Evolutionary conservation across 2,888 invertebrate genomes (phyloP), one percentile per base, ranked within the genome.

Genomic region (Melanostoma mellinum): DNA sequence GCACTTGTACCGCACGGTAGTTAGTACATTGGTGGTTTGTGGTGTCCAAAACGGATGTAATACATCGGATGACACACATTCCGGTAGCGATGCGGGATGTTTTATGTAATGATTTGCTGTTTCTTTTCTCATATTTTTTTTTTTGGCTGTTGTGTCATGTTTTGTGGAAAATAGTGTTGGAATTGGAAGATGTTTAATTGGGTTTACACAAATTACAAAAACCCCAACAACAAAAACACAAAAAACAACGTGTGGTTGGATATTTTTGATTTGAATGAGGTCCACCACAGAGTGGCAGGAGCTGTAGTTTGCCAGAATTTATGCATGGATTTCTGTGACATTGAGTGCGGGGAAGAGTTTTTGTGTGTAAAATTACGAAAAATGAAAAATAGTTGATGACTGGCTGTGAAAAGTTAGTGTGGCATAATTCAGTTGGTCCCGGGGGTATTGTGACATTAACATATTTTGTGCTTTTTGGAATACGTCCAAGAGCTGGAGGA

Each of bases 11-110:
- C 42, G 36, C 36, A 61, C 10, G 32, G 42, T 67, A 46, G 58
- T 56, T 58, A 42, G 69, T 55, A 36, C 38, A 69, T 69, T 36
- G 58, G 52, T 56, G 69, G 48, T 69, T 69, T 69, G 58, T 58
- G 58, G 79, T 74, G 35, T 58, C 65, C 76, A 36, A 72, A 50
- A 38, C 65, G 71, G 61, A 67, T 81, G 81, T 81, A 75, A 55
- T 68, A 56, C 77, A 58, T 42, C 56, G 67, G 56, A 78, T 84
- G 74, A 84, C 84, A 78, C 60, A 67, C 33, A 67, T 78, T 82
- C 61, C 48, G 20, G 40, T 38, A 33, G 48, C 10, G 5, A 36
- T 36, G 6, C 1, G 20, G n/a, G 6, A 6, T 2, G 61, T n/a
- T 32, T 50, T 48, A 50, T 50, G 38, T 63, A 63, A 50, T 63